Evolutionary conservation across 2,113 vertebrate species (phyloP), one percentile per base, ranked within the genome.

Genomic region (Tiliqua scincoides): DNA sequence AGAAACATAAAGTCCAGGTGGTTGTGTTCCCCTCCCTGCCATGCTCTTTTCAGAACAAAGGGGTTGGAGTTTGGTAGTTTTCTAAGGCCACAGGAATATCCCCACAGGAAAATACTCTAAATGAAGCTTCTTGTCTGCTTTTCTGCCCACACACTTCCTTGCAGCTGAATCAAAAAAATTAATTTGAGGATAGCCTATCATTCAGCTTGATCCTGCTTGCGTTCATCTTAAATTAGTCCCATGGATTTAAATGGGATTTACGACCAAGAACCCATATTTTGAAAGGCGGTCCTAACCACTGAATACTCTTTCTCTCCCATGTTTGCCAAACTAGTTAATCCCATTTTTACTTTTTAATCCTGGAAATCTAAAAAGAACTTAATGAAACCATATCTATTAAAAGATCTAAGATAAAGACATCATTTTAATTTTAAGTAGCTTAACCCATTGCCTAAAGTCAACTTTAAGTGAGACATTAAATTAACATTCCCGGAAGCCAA

Each of bases 371-470:
- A 8, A 54, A 57, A 1, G 57, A 88, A 87, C 54, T 77, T 0
- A 62, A 20, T 61, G 57, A 72, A 6, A 2, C 2, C 54, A 32
- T 43, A 20, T 73, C 52, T 0, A 0, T 23, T 27, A 21, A 83
- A 1, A n/a, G 12, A 27, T 0, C 0, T 32, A 76, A 0, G 8
- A 68, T 48, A 88, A 83, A 79, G 71, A 71, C 83, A 23, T 15
- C 23, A 87, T 25, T 27, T 62, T 63, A 62, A 57, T 35, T 68
- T 18, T 77, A 63, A 89, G 91, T 32, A 81, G 30, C 80, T 23
- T 67, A 70, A 48, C 48, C 68, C 32, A 20, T 12, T n/a, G 52
- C 0, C 20, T 59, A 63, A 37, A 57, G 8, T 78, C 9, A 68
- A 0, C 1, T 68, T 5, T 52, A 84, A 77, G 43, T 40, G 23